A percentile compares a stretch with the other conserved stretches of the same genome.
Conservation (phyloP, 1,140 invertebrate genomes). For the Cydia splendana region DNA sequence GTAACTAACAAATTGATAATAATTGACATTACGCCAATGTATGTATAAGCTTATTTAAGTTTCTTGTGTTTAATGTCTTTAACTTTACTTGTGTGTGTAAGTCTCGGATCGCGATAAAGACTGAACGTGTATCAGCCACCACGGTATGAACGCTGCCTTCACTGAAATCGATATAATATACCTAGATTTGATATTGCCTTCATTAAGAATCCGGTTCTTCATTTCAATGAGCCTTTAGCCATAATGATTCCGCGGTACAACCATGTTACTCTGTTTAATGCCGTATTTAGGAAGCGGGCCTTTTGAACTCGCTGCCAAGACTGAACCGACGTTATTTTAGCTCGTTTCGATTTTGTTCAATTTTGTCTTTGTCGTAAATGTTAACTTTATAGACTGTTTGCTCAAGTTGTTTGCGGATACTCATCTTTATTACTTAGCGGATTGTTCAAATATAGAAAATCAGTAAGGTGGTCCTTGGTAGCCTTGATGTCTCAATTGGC, state of each 20-base stretch:
- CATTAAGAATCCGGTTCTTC: slow-evolving; percentile 74
- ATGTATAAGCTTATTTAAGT: no score
- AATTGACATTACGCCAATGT: no score
- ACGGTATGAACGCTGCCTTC: slow-evolving; percentile 60
- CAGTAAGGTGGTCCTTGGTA: no score
- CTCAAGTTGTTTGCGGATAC: not conserved
- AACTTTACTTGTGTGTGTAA: no score
- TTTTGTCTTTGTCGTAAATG: slow-evolving; percentile 53
- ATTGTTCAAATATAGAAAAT: not conserved
- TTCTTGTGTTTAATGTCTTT: no score
- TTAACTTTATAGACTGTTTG: slow-evolving; percentile 52
- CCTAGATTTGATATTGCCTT: slow-evolving; percentile 73
- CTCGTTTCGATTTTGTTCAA: slow-evolving; percentile 56
- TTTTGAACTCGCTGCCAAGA: slow-evolving; percentile 57
- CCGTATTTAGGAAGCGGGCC: slow-evolving; percentile 72
- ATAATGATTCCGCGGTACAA: slow-evolving; percentile 74
- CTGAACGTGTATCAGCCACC: slow-evolving; percentile 19
- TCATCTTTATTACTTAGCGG: not conserved
- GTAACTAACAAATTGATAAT: no score
- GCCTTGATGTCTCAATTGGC: no score
- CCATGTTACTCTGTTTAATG: slow-evolving; percentile 70
- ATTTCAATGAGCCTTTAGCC: slow-evolving; percentile 71
- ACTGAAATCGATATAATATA: slow-evolving; percentile 63
- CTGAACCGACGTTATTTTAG: slow-evolving; percentile 51
- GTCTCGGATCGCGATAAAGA: not conserved